These are phyloP conservation scores for Parazoanthus swiftii DNA, from an alignment of 92 coral and sea anemone species.

Conservation along the genomic window DNA sequence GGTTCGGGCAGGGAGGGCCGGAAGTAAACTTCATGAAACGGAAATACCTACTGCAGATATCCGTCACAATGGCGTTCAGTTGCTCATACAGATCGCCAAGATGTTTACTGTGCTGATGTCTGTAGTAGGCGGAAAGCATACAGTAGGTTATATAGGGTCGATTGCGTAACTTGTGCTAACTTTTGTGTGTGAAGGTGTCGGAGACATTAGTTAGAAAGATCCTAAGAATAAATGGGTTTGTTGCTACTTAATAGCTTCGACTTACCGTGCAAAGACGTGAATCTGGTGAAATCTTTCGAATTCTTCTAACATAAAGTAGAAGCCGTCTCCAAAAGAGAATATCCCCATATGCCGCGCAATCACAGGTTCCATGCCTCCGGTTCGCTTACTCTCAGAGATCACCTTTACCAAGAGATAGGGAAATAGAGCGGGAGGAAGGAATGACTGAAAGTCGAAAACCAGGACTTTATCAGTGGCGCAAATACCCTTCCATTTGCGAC, in stretches of 20 bases:
- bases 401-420: constrained; percentile 61
- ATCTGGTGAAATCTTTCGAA: constrained; percentile 57
- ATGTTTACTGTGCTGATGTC: constrained; percentile 50
- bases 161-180: no score
- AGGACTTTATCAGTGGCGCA: constrained; percentile 54
- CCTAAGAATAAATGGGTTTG: no score
- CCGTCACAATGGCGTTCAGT: constrained; percentile 48
- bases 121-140: not conserved
- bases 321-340: constrained; percentile 64
- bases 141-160: no score
- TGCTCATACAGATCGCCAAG: constrained; percentile 48
- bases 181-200: no score
- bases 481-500: constrained; percentile 60
- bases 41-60: constrained; percentile 67
- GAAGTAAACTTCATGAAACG: constrained; percentile 58
- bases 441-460: constrained; percentile 63
- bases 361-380: constrained; percentile 59
- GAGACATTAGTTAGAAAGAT: no score
- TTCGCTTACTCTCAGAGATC: constrained; percentile 49
- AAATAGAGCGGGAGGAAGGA: constrained; percentile 74
- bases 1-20: constrained; percentile 73
- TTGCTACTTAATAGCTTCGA: not conserved
- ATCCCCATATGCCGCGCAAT: constrained; percentile 58
- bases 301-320: constrained; percentile 53
- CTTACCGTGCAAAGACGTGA: constrained; percentile 58